Evolutionary conservation across 2,113 vertebrate genomes (phyloP).

Genomic region (Chiloscyllium plagiosum): DNA sequence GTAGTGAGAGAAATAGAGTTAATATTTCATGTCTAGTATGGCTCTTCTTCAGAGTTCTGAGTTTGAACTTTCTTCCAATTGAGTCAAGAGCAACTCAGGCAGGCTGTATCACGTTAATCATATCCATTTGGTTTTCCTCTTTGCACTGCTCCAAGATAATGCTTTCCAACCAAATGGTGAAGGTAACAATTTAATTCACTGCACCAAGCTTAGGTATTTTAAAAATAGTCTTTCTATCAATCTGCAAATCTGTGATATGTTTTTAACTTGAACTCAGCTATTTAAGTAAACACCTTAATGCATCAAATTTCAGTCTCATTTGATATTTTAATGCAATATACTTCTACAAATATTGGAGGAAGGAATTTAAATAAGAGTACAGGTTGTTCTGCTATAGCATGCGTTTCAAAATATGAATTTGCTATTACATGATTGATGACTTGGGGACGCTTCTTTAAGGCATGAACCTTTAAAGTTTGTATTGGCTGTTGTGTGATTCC

Average conservation of each 20-base stretch:
- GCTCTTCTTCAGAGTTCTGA: no score
- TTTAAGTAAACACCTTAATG: neutral
- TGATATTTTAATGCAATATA: neutral
- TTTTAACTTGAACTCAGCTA: neutral
- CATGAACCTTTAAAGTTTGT: no score
- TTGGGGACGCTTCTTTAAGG: no score
- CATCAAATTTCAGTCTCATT: neutral
- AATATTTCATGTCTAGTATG: no score
- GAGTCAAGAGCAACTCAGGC: neutral
- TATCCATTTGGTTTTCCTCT: neutral
- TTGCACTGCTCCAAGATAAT: neutral
- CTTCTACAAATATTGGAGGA: neutral
- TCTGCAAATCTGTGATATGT: neutral
- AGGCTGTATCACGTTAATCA: neutral
- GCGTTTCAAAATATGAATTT: no score
- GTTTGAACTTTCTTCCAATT: neutral
- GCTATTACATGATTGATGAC: no score
- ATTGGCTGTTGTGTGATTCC: no score
- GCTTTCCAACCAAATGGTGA: neutral
- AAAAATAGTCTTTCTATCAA: neutral
- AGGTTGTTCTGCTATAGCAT: no score
- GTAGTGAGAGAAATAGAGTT: no score
- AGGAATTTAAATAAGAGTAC: neutral
- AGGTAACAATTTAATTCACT: neutral
- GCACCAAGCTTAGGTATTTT: neutral